phyloP scores from a whole-genome alignment of 2,113 vertebrate genomes.

The Myiozetetes cayanensis region DNA sequence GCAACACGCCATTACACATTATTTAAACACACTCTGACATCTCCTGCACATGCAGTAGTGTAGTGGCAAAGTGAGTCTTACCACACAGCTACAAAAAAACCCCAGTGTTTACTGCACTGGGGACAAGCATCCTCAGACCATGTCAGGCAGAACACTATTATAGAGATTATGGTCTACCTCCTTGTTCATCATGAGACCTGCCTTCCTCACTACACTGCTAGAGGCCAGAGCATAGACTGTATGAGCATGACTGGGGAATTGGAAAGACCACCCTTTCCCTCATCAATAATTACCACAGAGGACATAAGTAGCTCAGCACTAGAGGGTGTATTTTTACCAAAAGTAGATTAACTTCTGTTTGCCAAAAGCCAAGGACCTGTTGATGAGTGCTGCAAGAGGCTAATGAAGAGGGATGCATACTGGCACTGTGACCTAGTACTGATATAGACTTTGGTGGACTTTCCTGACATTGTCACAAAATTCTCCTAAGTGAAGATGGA shows the following conservation, averaged over 20 bases:
- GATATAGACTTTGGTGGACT: background rate
- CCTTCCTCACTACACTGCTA: background rate
- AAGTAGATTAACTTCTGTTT: background rate
- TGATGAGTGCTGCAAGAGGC: background rate
- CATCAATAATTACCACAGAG: background rate
- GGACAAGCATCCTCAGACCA: background rate
- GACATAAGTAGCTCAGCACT: background rate
- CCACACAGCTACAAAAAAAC: background rate
- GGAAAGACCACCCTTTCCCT: background rate
- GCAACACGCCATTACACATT: constrained; percentile 44
- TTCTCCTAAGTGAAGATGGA: background rate
- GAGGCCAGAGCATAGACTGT: background rate
- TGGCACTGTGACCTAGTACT: background rate
- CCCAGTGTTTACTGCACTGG: background rate
- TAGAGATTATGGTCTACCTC: background rate
- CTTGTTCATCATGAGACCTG: background rate
- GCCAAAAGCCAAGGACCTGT: background rate
- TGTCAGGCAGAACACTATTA: background rate
- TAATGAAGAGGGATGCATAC: background rate
- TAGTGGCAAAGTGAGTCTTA: background rate
- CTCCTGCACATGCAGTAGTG: background rate
- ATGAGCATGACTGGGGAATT: background rate
- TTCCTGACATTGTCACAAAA: background rate
- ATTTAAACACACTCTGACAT: constrained; percentile 55
- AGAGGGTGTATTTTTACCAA: background rate